Evolutionary conservation across 2,888 invertebrate species (phyloP).

Genomic region (Lysandra bellargus): DNA sequence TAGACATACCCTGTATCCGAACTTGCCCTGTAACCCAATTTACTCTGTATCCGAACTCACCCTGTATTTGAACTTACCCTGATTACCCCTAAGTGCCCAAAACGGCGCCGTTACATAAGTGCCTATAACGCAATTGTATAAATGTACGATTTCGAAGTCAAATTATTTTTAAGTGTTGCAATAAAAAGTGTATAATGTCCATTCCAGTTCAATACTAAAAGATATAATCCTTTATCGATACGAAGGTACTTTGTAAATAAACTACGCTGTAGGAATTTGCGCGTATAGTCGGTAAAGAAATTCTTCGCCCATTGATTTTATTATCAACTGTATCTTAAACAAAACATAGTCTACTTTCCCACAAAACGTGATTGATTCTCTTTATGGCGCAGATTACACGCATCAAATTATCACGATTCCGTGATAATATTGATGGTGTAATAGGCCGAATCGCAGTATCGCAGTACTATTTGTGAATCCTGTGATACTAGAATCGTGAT

Average conservation of each 20-base stretch:
- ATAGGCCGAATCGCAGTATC: too few species aligned
- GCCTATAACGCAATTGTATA: constrained; percentile 7
- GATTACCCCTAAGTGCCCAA: background rate
- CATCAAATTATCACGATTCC: too few species aligned
- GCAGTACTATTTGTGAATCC: too few species aligned
- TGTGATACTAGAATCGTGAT: too few species aligned
- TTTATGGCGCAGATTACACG: too few species aligned
- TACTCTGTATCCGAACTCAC: background rate
- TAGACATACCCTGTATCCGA: too few species aligned
- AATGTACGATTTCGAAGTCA: constrained; percentile 18
- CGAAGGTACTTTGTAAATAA: constrained; percentile 9
- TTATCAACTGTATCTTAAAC: too few species aligned
- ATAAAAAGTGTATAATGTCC: constrained; percentile 9
- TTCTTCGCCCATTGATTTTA: background rate
- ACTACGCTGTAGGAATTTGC: background rate
- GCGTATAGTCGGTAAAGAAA: background rate
- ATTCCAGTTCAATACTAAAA: background rate
- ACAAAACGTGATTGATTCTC: background rate
- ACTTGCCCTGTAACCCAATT: too few species aligned
- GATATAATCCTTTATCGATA: background rate
- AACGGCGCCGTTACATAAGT: constrained; percentile 15
- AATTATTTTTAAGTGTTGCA: constrained; percentile 25
- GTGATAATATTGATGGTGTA: too few species aligned
- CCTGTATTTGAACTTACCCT: background rate
- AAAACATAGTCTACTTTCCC: too few species aligned